Conservation (phyloP, 2,888 invertebrate species). For the Xylota sylvarum region DNA sequence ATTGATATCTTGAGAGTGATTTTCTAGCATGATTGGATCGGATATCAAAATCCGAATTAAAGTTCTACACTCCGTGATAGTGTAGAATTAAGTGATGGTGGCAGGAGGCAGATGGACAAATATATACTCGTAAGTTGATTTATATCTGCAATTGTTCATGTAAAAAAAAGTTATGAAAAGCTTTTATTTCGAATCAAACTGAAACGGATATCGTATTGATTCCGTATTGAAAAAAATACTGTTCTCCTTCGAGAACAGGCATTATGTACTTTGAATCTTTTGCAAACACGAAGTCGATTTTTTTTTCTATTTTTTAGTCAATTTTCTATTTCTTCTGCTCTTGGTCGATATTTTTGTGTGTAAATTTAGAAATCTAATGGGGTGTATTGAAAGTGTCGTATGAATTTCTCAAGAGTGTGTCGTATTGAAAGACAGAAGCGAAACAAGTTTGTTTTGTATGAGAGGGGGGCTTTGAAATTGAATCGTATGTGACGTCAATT, state of each 20-base stretch:
- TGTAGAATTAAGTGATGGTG: neutral
- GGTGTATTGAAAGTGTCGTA: constrained; percentile 47
- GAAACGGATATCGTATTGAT: constrained; percentile 9
- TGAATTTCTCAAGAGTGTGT: constrained; percentile 28
- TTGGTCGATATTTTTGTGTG: constrained; percentile 1
- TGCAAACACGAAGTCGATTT: constrained; percentile 1
- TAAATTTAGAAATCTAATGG: constrained; percentile 39
- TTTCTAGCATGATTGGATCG: constrained; percentile 14
- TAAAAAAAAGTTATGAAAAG: constrained; percentile 2
- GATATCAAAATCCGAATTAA: constrained; percentile 24
- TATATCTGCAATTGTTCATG: neutral
- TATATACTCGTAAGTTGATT: constrained; percentile 9
- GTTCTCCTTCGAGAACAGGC: neutral
- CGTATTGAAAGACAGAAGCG: neutral
- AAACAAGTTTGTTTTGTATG: constrained; percentile 3
- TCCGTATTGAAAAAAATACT: neutral
- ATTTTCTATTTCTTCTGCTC: neutral
- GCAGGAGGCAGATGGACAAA: neutral
- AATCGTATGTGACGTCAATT: constrained; percentile 8
- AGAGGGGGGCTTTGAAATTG: neutral
- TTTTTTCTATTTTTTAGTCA: too few species aligned
- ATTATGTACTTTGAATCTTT: constrained; percentile 6
- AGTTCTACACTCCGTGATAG: constrained; percentile 4
- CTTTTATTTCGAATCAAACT: neutral
- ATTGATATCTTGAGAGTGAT: constrained; percentile 26